phyloP scores from a whole-genome alignment of 2,888 invertebrate genomes.

The Schrankia costaestrigalis region DNA sequence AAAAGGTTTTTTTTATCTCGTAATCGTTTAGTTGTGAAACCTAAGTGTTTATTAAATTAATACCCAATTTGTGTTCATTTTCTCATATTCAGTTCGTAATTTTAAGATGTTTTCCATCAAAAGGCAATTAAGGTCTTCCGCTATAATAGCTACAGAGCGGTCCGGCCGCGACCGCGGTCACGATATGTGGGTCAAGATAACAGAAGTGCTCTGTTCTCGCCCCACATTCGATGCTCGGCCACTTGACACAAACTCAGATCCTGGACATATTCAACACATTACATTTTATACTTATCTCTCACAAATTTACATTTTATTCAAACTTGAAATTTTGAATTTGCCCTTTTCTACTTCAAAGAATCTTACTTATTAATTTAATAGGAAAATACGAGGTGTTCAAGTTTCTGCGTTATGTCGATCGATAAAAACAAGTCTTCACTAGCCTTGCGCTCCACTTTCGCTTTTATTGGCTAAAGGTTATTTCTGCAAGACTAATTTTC shows the following conservation, averaged over 20 bases:
- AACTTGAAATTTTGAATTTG: too few relatives aligned
- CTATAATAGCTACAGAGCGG: constrained; percentile 42
- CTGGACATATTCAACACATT: constrained; percentile 7
- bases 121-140: constrained; percentile 56
- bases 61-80: too few relatives aligned
- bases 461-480: constrained; percentile 51
- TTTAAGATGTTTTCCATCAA: constrained; percentile 33
- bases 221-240: constrained; percentile 44
- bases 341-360: too few relatives aligned
- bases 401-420: constrained; percentile 41
- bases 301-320: background rate
- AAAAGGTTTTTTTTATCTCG: too few relatives aligned
- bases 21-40: too few relatives aligned
- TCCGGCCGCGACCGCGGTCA: constrained; percentile 58
- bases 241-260: constrained; percentile 9
- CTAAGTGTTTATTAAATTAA: too few relatives aligned
- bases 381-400: constrained; percentile 28
- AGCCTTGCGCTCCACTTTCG: constrained; percentile 55
- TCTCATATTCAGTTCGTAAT: constrained; percentile 16
- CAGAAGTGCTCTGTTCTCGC: constrained; percentile 53
- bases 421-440: constrained; percentile 44
- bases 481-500: constrained; percentile 37
- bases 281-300: background rate
- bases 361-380: constrained; percentile 29
- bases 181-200: constrained; percentile 70